Percentiles rank a stretch among this genome's conserved stretches.
phyloP scores from a whole-genome alignment of 2,888 invertebrate species.

The Augiades crinisus region DNA sequence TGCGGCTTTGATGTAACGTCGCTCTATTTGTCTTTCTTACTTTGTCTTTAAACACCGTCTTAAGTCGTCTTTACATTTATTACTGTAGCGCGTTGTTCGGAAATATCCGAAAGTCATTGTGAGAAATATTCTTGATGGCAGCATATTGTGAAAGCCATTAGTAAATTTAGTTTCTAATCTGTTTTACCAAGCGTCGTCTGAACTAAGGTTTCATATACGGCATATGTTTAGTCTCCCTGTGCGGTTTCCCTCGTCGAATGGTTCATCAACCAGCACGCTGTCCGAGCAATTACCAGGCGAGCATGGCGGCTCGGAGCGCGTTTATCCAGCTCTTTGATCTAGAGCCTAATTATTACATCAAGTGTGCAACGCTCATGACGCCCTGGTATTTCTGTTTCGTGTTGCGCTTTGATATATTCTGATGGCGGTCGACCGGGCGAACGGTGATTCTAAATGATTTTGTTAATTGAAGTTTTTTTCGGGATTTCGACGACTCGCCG shows the following conservation, averaged over 20 bases:
- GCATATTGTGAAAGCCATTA: neutral
- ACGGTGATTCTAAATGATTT: neutral
- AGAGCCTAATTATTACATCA: constrained; percentile 59
- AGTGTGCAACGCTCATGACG: constrained; percentile 47
- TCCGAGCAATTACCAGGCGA: constrained; percentile 55
- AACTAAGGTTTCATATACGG: constrained; percentile 4
- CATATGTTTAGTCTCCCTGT: constrained; percentile 15
- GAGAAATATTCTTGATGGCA: too few relatives aligned
- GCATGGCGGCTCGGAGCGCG: constrained; percentile 49
- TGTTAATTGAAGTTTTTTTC: constrained; percentile 1
- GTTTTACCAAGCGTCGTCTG: neutral
- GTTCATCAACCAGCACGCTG: constrained; percentile 36
- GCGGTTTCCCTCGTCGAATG: constrained; percentile 29
- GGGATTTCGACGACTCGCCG: too few relatives aligned
- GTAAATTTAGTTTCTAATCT: neutral
- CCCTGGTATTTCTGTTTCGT: constrained; percentile 55
- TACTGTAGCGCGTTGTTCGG: neutral
- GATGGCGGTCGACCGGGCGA: constrained; percentile 18
- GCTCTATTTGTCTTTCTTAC: constrained; percentile 3
- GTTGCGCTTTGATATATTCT: constrained; percentile 38
- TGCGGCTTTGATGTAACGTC: constrained; percentile 12
- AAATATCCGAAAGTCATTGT: neutral
- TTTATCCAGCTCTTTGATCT: constrained; percentile 57
- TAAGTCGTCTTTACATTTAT: neutral
- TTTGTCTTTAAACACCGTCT: neutral